These are phyloP conservation scores for Chaunax sp. DNA, from an alignment of 2,797 vertebrate species.

Conservation along the genomic window DNA sequence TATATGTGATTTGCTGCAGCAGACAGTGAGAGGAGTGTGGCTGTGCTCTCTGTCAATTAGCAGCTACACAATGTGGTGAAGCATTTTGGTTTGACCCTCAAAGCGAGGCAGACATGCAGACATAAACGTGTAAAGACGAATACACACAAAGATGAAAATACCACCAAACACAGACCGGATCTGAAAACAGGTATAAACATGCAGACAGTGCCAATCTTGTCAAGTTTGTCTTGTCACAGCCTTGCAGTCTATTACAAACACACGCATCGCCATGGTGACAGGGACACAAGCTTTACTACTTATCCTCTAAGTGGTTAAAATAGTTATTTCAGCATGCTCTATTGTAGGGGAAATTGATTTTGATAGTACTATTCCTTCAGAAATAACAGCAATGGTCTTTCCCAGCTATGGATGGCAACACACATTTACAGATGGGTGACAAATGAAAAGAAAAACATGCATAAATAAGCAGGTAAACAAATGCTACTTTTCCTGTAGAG, in stretches of 20 bases:
- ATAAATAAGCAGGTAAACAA: not conserved
- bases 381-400: not conserved
- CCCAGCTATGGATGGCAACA: not conserved
- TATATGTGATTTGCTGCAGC: conserved; percentile 65
- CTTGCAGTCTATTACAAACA: conserved; percentile 5
- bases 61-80: conserved; percentile 54
- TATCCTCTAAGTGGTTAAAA: conserved; percentile 9
- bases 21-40: conserved; percentile 59
- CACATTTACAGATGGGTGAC: not conserved
- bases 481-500: too few relatives aligned
- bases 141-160: conserved; percentile 5
- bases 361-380: not conserved
- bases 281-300: conserved; percentile 1
- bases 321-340: conserved; percentile 2
- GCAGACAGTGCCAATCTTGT: not conserved
- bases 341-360: not conserved
- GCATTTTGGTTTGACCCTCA: conserved; percentile 57
- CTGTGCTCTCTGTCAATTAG: conserved; percentile 74
- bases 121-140: conserved; percentile 26
- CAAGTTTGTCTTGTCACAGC: not conserved
- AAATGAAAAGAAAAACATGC: not conserved
- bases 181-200: conserved; percentile 19
- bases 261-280: not conserved
- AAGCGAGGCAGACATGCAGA: conserved; percentile 50
- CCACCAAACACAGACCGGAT: not conserved